Conservation (phyloP, 2,797 vertebrate species). For the Chromobotia macracanthus region DNA sequence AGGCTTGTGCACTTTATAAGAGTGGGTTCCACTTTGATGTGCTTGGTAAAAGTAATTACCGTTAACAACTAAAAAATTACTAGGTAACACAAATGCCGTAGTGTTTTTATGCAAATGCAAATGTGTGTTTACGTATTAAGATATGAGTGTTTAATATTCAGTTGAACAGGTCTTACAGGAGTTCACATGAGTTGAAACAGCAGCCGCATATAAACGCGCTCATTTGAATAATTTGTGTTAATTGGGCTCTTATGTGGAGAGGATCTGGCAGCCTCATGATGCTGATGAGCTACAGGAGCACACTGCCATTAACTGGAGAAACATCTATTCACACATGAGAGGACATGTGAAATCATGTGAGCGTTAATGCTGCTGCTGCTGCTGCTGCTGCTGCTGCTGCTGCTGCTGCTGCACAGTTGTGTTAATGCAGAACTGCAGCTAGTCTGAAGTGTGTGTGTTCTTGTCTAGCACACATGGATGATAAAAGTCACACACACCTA, state of each 20-base stretch:
- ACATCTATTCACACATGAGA: not conserved
- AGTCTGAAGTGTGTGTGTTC: no score
- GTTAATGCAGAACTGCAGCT: no score
- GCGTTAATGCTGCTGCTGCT: no score
- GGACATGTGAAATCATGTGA: not conserved
- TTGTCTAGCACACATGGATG: no score
- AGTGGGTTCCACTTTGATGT: no score
- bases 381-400: no score
- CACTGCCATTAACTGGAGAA: slow-evolving; percentile 26
- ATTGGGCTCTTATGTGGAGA: slow-evolving; percentile 78
- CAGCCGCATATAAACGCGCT: slow-evolving; percentile 71
- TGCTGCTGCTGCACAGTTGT: no score
- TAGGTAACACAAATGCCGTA: not conserved
- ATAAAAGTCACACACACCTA: no score
- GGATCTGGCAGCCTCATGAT: slow-evolving; percentile 70
- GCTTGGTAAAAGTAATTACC: not conserved
- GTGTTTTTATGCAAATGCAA: slow-evolving; percentile 7
- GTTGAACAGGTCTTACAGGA: slow-evolving; percentile 21
- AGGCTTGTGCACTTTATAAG: no score
- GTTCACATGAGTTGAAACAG: slow-evolving; percentile 68
- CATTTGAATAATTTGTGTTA: slow-evolving; percentile 83
- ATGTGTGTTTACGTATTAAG: slow-evolving; percentile 26
- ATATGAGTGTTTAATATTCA: slow-evolving; percentile 24
- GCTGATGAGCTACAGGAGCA: not conserved
- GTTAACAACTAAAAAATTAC: not conserved